These are phyloP conservation scores for Paracanthobrama guichenoti DNA, from an alignment of 2,113 vertebrate species.

Conservation along the genomic window DNA sequence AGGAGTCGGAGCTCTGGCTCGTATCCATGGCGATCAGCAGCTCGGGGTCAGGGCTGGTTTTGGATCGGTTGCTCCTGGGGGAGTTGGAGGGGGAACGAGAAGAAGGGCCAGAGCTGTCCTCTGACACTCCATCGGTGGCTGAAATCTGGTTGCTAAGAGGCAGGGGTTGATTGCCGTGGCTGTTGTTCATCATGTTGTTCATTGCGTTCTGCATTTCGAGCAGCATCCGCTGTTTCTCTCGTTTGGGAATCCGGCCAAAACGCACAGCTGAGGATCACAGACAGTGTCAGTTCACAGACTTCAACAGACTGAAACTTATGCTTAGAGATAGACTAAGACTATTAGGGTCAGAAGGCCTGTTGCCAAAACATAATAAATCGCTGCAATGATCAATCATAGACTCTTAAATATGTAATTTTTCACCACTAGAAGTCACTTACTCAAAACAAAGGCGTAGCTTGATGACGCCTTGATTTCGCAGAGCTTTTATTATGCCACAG, in stretches of 20 bases:
- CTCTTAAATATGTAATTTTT: too few species aligned
- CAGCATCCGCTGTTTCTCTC: slow-evolving; percentile 95
- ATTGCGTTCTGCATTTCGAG: slow-evolving; percentile 97
- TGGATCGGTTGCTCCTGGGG: slow-evolving; percentile 54
- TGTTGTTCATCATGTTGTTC: slow-evolving; percentile 94
- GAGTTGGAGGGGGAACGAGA: slow-evolving; percentile 64
- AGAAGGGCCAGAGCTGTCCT: slow-evolving; percentile 67
- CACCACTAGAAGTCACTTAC: too few species aligned
- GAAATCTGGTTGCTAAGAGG: slow-evolving; percentile 45
- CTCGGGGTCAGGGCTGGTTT: slow-evolving; percentile 58
- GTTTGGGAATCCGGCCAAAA: slow-evolving; percentile 95
- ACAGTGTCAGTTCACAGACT: neutral
- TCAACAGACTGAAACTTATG: neutral
- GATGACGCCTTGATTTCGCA: too few species aligned
- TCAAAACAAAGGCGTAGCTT: too few species aligned
- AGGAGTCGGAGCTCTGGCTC: slow-evolving; percentile 65
- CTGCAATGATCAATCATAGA: too few species aligned
- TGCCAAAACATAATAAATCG: too few species aligned
- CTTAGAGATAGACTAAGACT: neutral
- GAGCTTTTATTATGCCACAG: too few species aligned
- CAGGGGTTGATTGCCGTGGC: slow-evolving; percentile 56
- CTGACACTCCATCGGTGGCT: slow-evolving; percentile 47
- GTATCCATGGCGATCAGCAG: slow-evolving; percentile 68
- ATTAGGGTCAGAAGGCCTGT: too few species aligned
- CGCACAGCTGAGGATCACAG: slow-evolving; percentile 83